Conservation (phyloP, 2,113 vertebrate genomes). For the Hystrix brachyura region DNA sequence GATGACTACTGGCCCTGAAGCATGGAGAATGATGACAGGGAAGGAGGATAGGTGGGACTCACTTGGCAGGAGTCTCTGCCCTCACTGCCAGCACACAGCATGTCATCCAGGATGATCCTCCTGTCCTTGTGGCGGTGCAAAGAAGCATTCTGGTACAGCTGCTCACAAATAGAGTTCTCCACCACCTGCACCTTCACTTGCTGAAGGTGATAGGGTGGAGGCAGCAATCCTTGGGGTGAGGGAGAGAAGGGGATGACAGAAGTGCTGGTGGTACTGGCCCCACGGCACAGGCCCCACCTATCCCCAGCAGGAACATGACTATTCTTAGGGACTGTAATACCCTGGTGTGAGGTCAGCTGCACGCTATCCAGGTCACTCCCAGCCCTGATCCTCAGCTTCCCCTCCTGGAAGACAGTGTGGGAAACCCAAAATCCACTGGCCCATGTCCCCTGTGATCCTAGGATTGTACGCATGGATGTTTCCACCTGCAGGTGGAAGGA, state of each 20-base stretch:
- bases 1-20: rapidly evolving
- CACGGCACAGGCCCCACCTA: not conserved
- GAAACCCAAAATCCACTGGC: no score
- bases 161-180: not conserved
- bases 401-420: not conserved
- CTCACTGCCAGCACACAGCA: slow-evolving; percentile 64
- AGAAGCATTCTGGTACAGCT: not conserved
- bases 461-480: no score
- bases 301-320: not conserved
- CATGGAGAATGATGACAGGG: rapidly evolving
- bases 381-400: not conserved
- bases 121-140: rapidly evolving
- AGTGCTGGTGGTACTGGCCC: not conserved
- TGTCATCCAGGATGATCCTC: slow-evolving; percentile 50
- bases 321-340: not conserved
- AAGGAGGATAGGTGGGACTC: rapidly evolving
- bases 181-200: slow-evolving; percentile 47
- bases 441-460: no score
- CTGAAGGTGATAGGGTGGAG: slow-evolving; percentile 63
- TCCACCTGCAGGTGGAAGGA: not conserved
- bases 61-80: slow-evolving; percentile 14
- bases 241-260: not conserved
- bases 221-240: not conserved
- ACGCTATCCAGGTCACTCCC: not conserved
- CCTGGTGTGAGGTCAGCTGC: not conserved